Base-by-base conservation (phyloP, 1,140 invertebrate genomes). In the Bombus vancouverensis region DNA sequence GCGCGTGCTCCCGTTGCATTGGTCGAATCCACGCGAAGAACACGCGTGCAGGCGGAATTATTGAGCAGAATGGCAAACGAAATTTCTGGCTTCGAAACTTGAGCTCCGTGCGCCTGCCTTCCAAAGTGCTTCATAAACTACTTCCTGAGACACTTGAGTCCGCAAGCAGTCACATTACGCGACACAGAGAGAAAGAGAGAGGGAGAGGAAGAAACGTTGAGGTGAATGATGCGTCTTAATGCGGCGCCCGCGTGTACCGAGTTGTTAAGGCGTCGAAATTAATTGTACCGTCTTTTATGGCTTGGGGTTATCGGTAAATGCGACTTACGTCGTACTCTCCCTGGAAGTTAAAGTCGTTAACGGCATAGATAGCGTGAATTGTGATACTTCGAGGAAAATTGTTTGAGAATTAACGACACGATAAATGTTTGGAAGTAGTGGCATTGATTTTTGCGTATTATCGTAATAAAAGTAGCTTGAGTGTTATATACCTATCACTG, bases 251-350 rank as follows among this genome's bases (percentile, higher is more conserved):
- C 37, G n/a, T 57, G 47, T 71, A 62, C 71, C 22, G 39, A 81
- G 68, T 85, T 81, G 44, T 80, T 81, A 74, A 85, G 59, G 28
- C 70, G 83, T 74, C 18, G 34, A 72, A 79, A 79, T 84, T 84
- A 72, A 79, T 47, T 53, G 47, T 79, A 32, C 34, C 68, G 12
- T 79, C 65, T 79, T 78, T 72, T 71, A 47, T 25, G 53, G 32
- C 42, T 37, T 1, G 25, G 15, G 12, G 22, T 70, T 65, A 68
- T 47, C 59, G n/a, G 39, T 47, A 53, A 10, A 59, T 42, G 34
- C 25, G 15, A 22, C 47, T 53, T 53, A 53, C 47, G 47, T 22
- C 18, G 18, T 53, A 53, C 18, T 22, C 18, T 22, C 18, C 5
- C 47, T 53, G 70, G 18, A 65, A 62, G 70, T 62, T 57, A 18